phyloP scores from a whole-genome alignment of 1,140 invertebrate genomes.

The Dinoponera quadriceps region DNA sequence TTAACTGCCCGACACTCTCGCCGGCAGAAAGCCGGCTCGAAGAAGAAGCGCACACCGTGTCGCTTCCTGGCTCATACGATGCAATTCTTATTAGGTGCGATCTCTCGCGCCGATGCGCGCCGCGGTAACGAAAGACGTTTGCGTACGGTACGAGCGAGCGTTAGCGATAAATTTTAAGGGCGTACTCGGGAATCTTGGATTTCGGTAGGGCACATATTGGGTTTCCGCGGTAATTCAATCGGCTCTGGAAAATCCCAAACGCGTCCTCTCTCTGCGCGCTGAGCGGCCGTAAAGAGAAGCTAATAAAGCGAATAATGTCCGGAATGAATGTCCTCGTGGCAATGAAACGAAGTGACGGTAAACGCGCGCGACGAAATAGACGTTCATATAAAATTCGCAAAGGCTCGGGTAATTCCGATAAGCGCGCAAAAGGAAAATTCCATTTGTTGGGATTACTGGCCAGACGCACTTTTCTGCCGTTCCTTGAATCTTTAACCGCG shows the following conservation, averaged over 20 bases:
- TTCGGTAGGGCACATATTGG: slow-evolving; percentile 37
- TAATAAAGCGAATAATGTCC: slow-evolving; percentile 1
- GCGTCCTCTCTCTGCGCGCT: too few relatives aligned
- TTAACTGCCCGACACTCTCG: slow-evolving; percentile 61
- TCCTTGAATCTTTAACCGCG: background rate
- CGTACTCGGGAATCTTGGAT: slow-evolving; percentile 35
- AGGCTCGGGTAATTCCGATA: background rate
- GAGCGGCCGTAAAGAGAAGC: too few relatives aligned
- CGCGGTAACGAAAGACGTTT: slow-evolving; percentile 17
- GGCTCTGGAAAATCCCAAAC: slow-evolving; percentile 19
- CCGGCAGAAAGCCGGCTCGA: background rate
- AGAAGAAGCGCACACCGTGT: slow-evolving; percentile 11
- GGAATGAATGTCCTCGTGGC: background rate
- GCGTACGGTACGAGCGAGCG: background rate
- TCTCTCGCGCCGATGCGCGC: slow-evolving; percentile 40
- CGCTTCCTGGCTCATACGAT: slow-evolving; percentile 72
- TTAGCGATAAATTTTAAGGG: slow-evolving; percentile 58
- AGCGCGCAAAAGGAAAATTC: background rate
- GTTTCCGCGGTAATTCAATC: slow-evolving; percentile 33
- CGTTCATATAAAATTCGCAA: background rate
- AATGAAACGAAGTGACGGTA: background rate
- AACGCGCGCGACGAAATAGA: background rate
- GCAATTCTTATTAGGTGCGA: slow-evolving; percentile 74
- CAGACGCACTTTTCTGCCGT: too few relatives aligned
- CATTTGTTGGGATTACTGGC: background rate